phyloP scores from a whole-genome alignment of 2,797 vertebrate genomes.

The Scolopax bukidnonensis region DNA sequence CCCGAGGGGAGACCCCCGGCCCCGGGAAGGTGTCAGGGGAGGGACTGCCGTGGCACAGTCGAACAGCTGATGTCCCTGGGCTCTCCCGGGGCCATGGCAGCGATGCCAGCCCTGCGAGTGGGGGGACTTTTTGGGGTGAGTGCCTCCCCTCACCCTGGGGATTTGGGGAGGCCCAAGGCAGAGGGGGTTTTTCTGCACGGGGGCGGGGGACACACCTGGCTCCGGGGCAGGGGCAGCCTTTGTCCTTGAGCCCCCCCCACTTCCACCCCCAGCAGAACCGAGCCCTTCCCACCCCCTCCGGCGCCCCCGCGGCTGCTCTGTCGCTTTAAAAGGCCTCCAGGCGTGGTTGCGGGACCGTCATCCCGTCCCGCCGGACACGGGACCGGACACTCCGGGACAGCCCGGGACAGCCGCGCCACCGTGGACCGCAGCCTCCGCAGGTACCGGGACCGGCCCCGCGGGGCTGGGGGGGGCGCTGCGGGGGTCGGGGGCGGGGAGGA shows the following conservation, averaged over 20 bases:
- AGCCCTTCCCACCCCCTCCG: constrained; percentile 17
- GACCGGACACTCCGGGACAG: neutral
- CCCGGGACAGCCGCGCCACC: neutral
- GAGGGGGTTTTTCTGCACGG: neutral
- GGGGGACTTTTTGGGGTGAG: rapidly evolving
- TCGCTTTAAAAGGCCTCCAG: constrained; percentile 57
- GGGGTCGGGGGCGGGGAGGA: neutral
- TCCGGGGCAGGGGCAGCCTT: neutral
- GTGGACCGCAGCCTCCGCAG: neutral
- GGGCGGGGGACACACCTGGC: too few species aligned
- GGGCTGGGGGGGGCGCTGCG: neutral
- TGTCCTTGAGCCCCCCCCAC: neutral
- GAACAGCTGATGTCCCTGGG: rapidly evolving
- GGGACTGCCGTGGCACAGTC: neutral
- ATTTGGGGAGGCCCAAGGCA: neutral
- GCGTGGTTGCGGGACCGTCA: constrained; percentile 16
- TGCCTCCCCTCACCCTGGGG: too few species aligned
- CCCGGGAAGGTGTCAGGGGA: too few species aligned
- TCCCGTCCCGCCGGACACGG: neutral
- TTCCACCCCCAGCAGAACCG: neutral
- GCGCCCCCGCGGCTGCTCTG: neutral
- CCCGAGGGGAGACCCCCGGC: rapidly evolving
- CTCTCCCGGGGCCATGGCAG: neutral
- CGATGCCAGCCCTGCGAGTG: rapidly evolving
- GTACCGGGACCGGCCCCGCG: neutral